A percentile compares a stretch with the other conserved stretches of the same genome.
These are phyloP conservation scores for Taeniopygia guttata DNA, from an alignment of 2,797 vertebrate species.

Conservation along the genomic window DNA sequence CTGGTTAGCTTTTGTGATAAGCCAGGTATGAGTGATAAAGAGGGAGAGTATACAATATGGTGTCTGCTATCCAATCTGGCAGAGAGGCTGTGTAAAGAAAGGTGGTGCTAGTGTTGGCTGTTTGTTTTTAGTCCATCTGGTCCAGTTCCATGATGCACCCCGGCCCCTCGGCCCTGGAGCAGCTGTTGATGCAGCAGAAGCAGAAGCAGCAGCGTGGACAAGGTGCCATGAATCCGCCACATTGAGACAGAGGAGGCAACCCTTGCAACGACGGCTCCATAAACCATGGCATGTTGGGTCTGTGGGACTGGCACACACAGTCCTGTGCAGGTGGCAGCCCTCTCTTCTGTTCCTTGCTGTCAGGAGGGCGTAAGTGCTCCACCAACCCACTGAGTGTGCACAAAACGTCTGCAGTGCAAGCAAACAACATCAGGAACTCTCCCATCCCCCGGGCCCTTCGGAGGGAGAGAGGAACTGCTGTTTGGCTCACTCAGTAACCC, in stretches of 20 bases:
- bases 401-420: slow-evolving; percentile 77
- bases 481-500: slow-evolving; percentile 76
- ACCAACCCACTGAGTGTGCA: slow-evolving; percentile 83
- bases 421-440: slow-evolving; percentile 78
- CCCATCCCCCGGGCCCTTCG: slow-evolving; percentile 65
- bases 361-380: slow-evolving; percentile 82
- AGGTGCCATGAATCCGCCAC: slow-evolving; percentile 95
- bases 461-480: slow-evolving; percentile 80
- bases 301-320: slow-evolving; percentile 80
- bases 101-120: not conserved
- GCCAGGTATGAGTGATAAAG: not conserved
- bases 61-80: not conserved
- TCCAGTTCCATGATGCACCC: slow-evolving; percentile 99
- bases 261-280: slow-evolving; percentile 78
- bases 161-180: slow-evolving; percentile 97
- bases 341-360: slow-evolving; percentile 83
- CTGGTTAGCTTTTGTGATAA: not conserved
- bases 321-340: slow-evolving; percentile 85
- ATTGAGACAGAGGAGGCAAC: slow-evolving; percentile 82
- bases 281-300: slow-evolving; percentile 85
- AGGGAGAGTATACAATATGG: not conserved
- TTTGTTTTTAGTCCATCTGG: slow-evolving; percentile 91
- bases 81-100: not conserved
- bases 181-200: slow-evolving; percentile 98
- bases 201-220: slow-evolving; percentile 98